A percentile compares a stretch with the other conserved stretches of the same genome.
phyloP scores from a whole-genome alignment of 2,113 vertebrate species.

The Rhizomys pruinosus region DNA sequence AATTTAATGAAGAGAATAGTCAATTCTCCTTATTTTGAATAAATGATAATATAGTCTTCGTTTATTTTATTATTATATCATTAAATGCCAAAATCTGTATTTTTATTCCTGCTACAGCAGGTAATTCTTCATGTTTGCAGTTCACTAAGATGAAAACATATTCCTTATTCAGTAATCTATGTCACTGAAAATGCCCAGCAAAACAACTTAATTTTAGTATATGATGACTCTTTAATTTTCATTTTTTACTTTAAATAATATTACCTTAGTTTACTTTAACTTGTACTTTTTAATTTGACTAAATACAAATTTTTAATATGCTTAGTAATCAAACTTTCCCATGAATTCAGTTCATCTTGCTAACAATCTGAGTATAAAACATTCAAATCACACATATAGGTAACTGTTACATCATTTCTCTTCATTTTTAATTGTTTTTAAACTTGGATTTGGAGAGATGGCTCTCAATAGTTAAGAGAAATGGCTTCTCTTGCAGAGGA shows the following conservation, averaged over 20 bases:
- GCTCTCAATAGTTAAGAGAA: neutral
- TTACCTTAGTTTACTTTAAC: neutral
- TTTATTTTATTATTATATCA: constrained; percentile 16
- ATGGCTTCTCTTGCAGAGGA: neutral
- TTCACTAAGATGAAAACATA: neutral
- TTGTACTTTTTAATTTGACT: neutral
- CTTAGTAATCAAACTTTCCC: neutral
- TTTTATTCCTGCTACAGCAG: neutral
- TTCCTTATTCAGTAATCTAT: neutral
- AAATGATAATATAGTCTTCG: neutral
- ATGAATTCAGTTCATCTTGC: neutral
- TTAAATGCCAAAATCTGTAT: neutral
- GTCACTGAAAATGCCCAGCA: neutral
- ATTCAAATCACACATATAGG: neutral
- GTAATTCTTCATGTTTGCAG: neutral
- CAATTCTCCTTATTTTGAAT: constrained; percentile 36
- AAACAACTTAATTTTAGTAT: constrained; percentile 8
- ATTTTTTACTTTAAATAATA: neutral
- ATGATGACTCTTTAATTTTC: neutral
- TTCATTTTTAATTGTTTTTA: neutral
- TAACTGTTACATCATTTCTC: neutral
- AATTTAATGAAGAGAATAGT: constrained; percentile 31
- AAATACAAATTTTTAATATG: neutral
- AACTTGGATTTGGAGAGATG: neutral
- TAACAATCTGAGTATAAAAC: neutral